Conservation (phyloP, 2,797 vertebrate species). For the Tamandua tetradactyla region DNA sequence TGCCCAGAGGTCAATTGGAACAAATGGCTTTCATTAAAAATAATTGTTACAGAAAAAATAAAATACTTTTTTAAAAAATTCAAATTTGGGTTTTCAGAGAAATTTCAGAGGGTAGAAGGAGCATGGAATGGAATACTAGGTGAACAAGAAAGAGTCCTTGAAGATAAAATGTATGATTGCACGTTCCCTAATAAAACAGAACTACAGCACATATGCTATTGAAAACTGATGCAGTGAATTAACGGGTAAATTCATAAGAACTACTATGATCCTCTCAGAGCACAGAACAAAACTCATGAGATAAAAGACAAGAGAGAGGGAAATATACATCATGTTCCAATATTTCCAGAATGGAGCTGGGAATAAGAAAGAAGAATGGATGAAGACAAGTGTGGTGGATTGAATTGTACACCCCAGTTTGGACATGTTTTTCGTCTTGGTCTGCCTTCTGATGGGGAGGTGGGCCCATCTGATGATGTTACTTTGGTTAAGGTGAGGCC, state of each 20-base stretch:
- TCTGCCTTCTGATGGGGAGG: too few species aligned
- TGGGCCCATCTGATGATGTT: too few species aligned
- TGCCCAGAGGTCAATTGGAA: background rate
- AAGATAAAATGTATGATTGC: conserved; percentile 32
- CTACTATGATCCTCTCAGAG: background rate
- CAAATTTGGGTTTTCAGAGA: conserved; percentile 29
- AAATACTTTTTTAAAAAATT: conserved; percentile 32
- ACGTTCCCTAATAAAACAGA: background rate
- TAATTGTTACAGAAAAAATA: conserved; percentile 13
- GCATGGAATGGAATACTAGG: background rate
- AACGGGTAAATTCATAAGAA: conserved; percentile 22
- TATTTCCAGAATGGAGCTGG: background rate
- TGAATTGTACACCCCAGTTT: too few species aligned
- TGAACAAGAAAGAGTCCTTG: conserved; percentile 1
- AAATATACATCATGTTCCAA: background rate
- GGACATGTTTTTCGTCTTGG: too few species aligned
- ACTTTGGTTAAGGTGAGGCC: too few species aligned
- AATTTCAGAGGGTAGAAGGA: conserved; percentile 43
- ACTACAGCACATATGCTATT: background rate
- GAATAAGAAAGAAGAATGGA: background rate
- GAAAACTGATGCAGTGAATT: background rate
- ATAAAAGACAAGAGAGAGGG: background rate
- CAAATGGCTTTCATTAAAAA: conserved; percentile 15
- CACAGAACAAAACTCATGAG: background rate
- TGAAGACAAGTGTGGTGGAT: background rate